These are phyloP conservation scores for Patiria miniata DNA, from an alignment of 35 echinoderm and acorn worm genomes.

Conservation along the genomic window DNA sequence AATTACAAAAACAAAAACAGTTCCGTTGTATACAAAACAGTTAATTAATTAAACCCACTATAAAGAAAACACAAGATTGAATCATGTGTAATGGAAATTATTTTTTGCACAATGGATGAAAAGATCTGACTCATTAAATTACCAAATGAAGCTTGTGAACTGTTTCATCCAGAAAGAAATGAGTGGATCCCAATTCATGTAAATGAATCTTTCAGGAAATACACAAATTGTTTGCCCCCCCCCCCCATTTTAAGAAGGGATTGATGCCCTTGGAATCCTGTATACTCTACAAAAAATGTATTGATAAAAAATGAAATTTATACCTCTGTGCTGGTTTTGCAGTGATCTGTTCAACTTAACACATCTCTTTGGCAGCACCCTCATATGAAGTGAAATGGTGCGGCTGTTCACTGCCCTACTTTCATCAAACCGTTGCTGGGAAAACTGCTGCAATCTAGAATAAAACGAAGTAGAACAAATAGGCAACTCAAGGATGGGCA, in stretches of 20 bases:
- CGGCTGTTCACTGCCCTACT: neutral
- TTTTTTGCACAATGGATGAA: neutral
- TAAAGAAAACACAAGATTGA: neutral
- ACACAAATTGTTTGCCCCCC: neutral
- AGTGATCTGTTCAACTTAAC: neutral
- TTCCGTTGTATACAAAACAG: too few species aligned
- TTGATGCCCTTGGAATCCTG: neutral
- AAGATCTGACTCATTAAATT: too few species aligned
- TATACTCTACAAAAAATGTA: neutral
- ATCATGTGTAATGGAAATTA: neutral
- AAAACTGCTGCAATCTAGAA: conserved; percentile 8
- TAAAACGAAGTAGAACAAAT: too few species aligned
- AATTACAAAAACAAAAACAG: neutral
- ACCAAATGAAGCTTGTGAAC: neutral
- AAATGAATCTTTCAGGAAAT: neutral
- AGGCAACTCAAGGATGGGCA: too few species aligned
- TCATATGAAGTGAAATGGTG: neutral
- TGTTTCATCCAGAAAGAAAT: neutral
- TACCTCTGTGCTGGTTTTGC: neutral
- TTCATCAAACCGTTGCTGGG: neutral
- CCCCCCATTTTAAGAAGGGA: neutral
- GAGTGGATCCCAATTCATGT: neutral
- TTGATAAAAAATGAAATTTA: neutral
- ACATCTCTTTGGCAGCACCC: neutral
- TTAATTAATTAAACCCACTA: too few species aligned